These are phyloP conservation scores for Atta texana DNA, from an alignment of 1,140 invertebrate species.

Conservation along the genomic window DNA sequence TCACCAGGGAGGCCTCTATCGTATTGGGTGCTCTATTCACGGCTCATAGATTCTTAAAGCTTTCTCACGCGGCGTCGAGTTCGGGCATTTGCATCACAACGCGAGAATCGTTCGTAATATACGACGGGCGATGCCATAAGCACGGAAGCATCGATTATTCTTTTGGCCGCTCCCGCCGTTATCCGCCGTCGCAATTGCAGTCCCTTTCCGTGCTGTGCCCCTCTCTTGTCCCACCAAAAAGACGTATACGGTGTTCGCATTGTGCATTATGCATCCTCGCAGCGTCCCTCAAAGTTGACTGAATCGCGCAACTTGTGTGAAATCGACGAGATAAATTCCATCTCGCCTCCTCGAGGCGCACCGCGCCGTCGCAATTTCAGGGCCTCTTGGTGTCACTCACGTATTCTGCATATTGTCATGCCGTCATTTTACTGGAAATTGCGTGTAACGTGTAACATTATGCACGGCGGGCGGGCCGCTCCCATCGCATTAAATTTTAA, in stretches of 20 bases:
- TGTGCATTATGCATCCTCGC: constrained; percentile 41
- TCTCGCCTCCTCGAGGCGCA: constrained; percentile 6
- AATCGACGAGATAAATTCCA: constrained; percentile 56
- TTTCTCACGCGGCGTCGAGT: constrained; percentile 62
- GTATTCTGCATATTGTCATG: constrained; percentile 45
- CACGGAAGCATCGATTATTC: constrained; percentile 65
- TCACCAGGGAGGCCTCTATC: constrained; percentile 24
- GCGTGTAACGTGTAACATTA: constrained; percentile 62
- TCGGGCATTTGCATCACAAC: constrained; percentile 69
- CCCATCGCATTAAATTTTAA: constrained; percentile 49
- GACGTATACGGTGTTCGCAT: constrained; percentile 50
- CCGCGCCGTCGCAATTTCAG: constrained; percentile 37
- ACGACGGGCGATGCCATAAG: constrained; percentile 59
- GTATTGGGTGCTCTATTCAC: constrained; percentile 64
- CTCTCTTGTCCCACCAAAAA: constrained; percentile 9
- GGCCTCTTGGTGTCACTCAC: constrained; percentile 17
- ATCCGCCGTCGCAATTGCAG: constrained; percentile 49
- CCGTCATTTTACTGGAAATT: constrained; percentile 56
- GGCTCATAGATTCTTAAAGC: constrained; percentile 70
- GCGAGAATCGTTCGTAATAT: constrained; percentile 67
- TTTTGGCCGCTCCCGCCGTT: constrained; percentile 56
- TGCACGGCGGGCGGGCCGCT: background rate
- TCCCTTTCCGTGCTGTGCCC: background rate
- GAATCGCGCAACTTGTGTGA: constrained; percentile 29
- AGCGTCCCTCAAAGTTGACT: background rate